Base-by-base conservation (phyloP, 1,140 invertebrate species). In the Lerema accius region DNA sequence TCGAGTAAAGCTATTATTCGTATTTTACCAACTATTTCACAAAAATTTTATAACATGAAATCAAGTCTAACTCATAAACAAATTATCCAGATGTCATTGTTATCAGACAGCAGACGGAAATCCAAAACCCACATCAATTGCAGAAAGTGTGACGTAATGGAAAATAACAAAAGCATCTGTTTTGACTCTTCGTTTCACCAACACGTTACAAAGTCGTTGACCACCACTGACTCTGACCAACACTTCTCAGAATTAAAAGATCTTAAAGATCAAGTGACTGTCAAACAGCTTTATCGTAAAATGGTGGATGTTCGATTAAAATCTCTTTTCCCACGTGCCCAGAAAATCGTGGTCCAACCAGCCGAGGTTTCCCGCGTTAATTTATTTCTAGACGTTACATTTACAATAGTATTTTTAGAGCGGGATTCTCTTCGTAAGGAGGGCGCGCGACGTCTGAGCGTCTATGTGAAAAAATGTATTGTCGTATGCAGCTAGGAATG, bases 341-440 rank as follows among this genome's bases (percentile, higher is more conserved):
- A 43, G 65, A 73, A 71, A 75, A 81, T 68, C 69, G 73, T 73
- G 72, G 65, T 67, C 65, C 55, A 46, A 10, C 28, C 49, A 14
- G 26, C 48, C 14, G 63, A 63, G 73, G 71, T 71, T 76, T 74
- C 71, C 66, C 73, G 66, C 63, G 65, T 67, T 73, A 75, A 76
- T 78, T 81, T 82, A 83, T 83, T 80, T 82, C 72, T 61, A 71
- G 80, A 76, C 72, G 69, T 76, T 72, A 81, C 82, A 86, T 86
- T 82, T 83, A 70, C 75, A 71, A 66, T 26, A 56, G 64, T 53
- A 64, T 85, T 86, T 81, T 76, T 78, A 74, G 85, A 84, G 78
- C 28, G 51, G 46, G 62, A 68, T 69, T 70, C 67, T 66, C 65
- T 68, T 76, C 39, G 68, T 55, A 74, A 71, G 69, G 71, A 62